Evolutionary conservation across 2,888 invertebrate genomes (phyloP), one percentile per base, ranked within the genome.

Genomic region (Cyrtodaria siliqua): DNA sequence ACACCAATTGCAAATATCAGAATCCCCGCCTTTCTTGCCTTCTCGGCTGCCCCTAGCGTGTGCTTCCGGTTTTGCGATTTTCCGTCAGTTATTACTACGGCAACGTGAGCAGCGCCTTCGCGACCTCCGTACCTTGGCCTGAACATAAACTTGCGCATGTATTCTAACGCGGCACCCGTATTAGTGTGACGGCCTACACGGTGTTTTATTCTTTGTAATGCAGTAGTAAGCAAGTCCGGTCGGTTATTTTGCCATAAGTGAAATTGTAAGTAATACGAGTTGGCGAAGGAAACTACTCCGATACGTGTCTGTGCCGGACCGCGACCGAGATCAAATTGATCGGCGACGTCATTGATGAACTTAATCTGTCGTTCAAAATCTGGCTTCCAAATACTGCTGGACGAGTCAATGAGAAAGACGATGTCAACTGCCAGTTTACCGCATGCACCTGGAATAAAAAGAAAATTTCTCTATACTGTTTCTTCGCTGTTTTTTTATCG

Each of bases 391-490:
- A 87, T 83, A 59, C 86, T 86, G 55, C 83, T 81, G 4, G 87
- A 86, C 1, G 81, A 76, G 69, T 87, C 87, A 40, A 87, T 69
- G n/a, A 84, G 64, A 62, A 87, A 86, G 20, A 86, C 82, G 3
- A 87, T 73, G 63, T 87, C 87, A 9, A 83, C 69, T 1, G 72
- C 53, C 27, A 75, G 55, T 16, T 60, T 55, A 8, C 38, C 40
- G 29, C 81, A 81, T 18, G 62, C 26, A 16, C 20, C 44, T 44
- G 44, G 20, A 44, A 44, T n/a, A n/a, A n/a, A n/a, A n/a, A n/a
- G n/a, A n/a, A n/a, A n/a, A n/a, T n/a, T n/a, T n/a, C n/a, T n/a
- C n/a, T n/a, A n/a, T n/a, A n/a, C n/a, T n/a, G n/a, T n/a, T n/a
- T n/a, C n/a, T n/a, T n/a, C n/a, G n/a, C n/a, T n/a, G n/a, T n/a